phyloP scores from a whole-genome alignment of 1,140 invertebrate genomes.

The Drosophila setifemur region DNA sequence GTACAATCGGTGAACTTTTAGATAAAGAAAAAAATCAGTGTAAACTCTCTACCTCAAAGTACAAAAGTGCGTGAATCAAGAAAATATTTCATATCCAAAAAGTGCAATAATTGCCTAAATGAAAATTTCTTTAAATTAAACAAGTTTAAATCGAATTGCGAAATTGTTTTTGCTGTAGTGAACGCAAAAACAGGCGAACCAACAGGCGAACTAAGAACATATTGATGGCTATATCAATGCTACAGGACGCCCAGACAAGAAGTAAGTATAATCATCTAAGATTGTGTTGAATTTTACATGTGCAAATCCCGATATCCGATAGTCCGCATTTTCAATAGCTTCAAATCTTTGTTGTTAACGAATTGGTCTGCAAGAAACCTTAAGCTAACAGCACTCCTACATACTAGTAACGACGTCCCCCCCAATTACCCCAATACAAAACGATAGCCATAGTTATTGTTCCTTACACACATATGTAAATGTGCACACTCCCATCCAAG shows the following conservation, averaged over 20 bases:
- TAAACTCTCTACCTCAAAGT: constrained; percentile 76
- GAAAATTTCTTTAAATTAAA: constrained; percentile 42
- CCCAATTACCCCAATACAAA: no score
- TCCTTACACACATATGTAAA: no score
- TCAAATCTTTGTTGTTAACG: no score
- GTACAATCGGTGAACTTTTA: constrained; percentile 64
- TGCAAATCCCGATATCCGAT: not conserved
- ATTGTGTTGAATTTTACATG: not conserved
- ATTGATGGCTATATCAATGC: constrained; percentile 79
- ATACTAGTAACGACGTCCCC: no score
- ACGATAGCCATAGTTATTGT: no score
- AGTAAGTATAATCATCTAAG: constrained; percentile 54
- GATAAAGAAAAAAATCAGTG: constrained; percentile 47
- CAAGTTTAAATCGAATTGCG: constrained; percentile 10
- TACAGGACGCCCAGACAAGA: constrained; percentile 82
- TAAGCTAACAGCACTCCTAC: no score
- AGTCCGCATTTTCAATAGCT: no score
- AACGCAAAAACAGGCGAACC: constrained; percentile 15
- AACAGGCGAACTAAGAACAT: constrained; percentile 7
- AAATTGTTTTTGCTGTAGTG: constrained; percentile 30
- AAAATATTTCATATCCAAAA: constrained; percentile 26
- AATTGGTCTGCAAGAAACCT: no score
- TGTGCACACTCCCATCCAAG: no score
- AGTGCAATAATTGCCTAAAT: constrained; percentile 55
- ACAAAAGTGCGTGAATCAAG: constrained; percentile 57